Conservation (phyloP, 1,140 invertebrate species). For the Homalodisca vitripennis region DNA sequence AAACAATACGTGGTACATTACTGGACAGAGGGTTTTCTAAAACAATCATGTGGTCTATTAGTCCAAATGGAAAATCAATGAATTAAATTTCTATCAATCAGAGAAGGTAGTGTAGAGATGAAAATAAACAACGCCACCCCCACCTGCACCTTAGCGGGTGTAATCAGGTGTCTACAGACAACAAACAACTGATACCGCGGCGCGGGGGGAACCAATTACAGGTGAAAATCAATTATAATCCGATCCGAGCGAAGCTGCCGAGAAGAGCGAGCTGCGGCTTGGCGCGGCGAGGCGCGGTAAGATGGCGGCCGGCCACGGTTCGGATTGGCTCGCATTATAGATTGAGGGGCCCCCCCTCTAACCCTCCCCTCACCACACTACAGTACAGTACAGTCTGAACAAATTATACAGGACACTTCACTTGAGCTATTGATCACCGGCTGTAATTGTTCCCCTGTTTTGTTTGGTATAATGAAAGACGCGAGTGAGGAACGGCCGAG, state of each 20-base stretch:
- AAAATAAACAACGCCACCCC: background rate
- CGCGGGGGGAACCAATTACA: conserved; percentile 17
- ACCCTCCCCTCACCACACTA: background rate
- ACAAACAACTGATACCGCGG: no score
- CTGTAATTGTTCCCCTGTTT: conserved; percentile 7
- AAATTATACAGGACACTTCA: no score
- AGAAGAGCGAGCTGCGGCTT: background rate
- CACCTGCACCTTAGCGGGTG: background rate
- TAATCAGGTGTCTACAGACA: background rate
- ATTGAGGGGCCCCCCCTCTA: conserved; percentile 14
- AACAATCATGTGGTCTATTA: no score
- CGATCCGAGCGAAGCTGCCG: background rate
- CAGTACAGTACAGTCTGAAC: no score
- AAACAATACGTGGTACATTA: no score
- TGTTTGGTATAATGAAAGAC: conserved; percentile 22
- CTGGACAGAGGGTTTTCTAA: no score
- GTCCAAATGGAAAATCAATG: no score
- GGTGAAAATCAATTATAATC: conserved; percentile 27
- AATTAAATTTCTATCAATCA: no score
- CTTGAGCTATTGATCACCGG: background rate
- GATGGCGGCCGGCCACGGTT: conserved; percentile 10
- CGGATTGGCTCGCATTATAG: conserved; percentile 27
- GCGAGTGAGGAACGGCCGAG: background rate
- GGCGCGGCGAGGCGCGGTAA: background rate
- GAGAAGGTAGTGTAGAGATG: background rate